Base-by-base conservation (phyloP, 2,888 invertebrate genomes). In the Drosophila demipolita region DNA sequence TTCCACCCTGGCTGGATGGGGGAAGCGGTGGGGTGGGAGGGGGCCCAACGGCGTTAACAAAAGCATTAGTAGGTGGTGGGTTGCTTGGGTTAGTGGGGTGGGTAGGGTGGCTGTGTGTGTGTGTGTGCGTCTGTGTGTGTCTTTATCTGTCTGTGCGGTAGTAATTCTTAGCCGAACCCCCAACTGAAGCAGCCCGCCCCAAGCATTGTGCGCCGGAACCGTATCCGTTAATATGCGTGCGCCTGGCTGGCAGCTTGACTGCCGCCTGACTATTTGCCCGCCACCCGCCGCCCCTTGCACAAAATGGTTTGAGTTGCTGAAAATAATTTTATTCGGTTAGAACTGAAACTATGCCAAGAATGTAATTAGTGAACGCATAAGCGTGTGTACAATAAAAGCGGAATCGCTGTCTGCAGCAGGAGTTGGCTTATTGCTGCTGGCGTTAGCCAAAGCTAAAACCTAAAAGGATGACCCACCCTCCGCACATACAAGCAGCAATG, bases 311-410 rank as follows among this genome's bases (percentile, higher is more conserved):
- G 81, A 81, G 85, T 75, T 80, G 83, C 80, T 88, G 82, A 83
- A 85, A 87, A 89, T 89, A 89, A 88, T 89, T 89, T 89, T 87
- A 89, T 89, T 87, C 85, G 89, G 87, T 89, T 89, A 87, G 95
- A 95, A 95, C 95, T 90, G 96, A 96, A 97, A 97, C 97, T 97
- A 97, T 97, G 97, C 96, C 96, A 97, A 97, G 97, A 97, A 97
- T 97, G 97, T 97, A 97, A 97, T 97, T 97, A 97, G 97, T 97
- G 97, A 96, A 86, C 90, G 91, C 82, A 82, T 82, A 75, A 83
- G 77, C 82, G 75, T 80, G 80, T 80, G 77, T 83, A 85, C 80
- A 77, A 82, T 80, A 80, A 77, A 77, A 77, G 77, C 75, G 73
- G 78, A 53, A 78, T 66, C 57, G 75, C 69, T 69, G 60, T 61